phyloP scores from a whole-genome alignment of 2,888 invertebrate genomes.

The Bedellia somnulentella region DNA sequence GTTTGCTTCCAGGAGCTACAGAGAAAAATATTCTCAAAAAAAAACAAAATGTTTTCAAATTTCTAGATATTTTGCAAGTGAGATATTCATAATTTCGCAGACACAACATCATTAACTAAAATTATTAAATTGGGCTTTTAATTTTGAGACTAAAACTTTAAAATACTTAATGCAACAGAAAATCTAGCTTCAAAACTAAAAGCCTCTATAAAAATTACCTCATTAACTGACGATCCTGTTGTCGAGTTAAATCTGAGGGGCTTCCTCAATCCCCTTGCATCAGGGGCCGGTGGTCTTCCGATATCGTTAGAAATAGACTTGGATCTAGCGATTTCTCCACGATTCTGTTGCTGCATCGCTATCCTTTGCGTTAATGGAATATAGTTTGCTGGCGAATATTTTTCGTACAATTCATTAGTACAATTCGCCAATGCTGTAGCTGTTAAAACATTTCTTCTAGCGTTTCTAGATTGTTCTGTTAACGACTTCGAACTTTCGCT shows the following conservation, averaged over 20 bases:
- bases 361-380: slow-evolving; percentile 60
- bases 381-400: slow-evolving; percentile 76
- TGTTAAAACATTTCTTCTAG: slow-evolving; percentile 34
- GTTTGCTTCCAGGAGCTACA: too few relatives aligned
- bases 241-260: slow-evolving; percentile 37
- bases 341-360: slow-evolving; percentile 24
- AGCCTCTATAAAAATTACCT: slow-evolving; percentile 21
- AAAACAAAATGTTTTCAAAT: too few relatives aligned
- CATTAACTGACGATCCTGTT: slow-evolving; percentile 29
- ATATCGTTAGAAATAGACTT: slow-evolving; percentile 64
- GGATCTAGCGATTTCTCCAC: slow-evolving; percentile 46
- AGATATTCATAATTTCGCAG: slow-evolving; percentile 27
- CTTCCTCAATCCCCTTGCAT: slow-evolving; percentile 25
- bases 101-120: slow-evolving; percentile 17
- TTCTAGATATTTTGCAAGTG: too few relatives aligned
- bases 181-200: too few relatives aligned
- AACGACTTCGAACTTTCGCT: slow-evolving; percentile 54
- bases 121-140: too few relatives aligned
- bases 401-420: slow-evolving; percentile 70
- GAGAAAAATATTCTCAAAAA: too few relatives aligned
- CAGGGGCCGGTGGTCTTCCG: slow-evolving; percentile 44
- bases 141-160: too few relatives aligned
- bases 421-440: slow-evolving; percentile 60
- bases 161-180: too few relatives aligned
- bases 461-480: slow-evolving; percentile 31